phyloP scores from a whole-genome alignment of 2,888 invertebrate species.

The Eupithecia subumbrata region DNA sequence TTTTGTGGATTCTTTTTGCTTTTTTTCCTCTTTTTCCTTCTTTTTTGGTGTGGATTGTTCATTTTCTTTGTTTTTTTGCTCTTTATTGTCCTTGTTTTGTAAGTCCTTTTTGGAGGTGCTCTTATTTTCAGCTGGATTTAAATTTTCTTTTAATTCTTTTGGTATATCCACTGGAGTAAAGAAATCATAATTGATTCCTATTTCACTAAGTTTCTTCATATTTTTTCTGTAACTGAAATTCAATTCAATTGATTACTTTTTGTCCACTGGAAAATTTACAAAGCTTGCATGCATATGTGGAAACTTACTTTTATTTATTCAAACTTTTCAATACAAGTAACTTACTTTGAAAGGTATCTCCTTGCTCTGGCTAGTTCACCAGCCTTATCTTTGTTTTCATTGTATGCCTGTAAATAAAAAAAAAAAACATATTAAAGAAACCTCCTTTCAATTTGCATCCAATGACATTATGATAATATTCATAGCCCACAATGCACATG shows the following conservation, averaged over 20 bases:
- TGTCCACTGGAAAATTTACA: neutral
- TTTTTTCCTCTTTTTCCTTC: slow-evolving; percentile 33
- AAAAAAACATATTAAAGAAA: neutral
- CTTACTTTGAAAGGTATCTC: slow-evolving; percentile 69
- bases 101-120: slow-evolving; percentile 40
- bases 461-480: too few species aligned
- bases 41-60: slow-evolving; percentile 33
- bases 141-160: slow-evolving; percentile 54
- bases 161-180: slow-evolving; percentile 81
- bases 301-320: neutral
- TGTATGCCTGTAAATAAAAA: slow-evolving; percentile 65
- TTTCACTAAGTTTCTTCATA: slow-evolving; percentile 71
- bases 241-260: slow-evolving; percentile 17
- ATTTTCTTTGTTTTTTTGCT: slow-evolving; percentile 25
- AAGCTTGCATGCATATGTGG: neutral
- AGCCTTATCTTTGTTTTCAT: slow-evolving; percentile 66
- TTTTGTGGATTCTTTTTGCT: slow-evolving; percentile 29
- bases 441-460: too few species aligned
- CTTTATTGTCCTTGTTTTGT: slow-evolving; percentile 27
- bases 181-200: slow-evolving; percentile 82
- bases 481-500: too few species aligned
- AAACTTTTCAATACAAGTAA: slow-evolving; percentile 21
- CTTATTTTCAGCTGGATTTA: slow-evolving; percentile 40
- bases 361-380: slow-evolving; percentile 69
- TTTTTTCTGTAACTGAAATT: slow-evolving; percentile 70